Percentiles rank a stretch among this genome's conserved stretches.
These are phyloP conservation scores for Gryon sp. DNA, from an alignment of 1,140 invertebrate species.

Conservation along the genomic window DNA sequence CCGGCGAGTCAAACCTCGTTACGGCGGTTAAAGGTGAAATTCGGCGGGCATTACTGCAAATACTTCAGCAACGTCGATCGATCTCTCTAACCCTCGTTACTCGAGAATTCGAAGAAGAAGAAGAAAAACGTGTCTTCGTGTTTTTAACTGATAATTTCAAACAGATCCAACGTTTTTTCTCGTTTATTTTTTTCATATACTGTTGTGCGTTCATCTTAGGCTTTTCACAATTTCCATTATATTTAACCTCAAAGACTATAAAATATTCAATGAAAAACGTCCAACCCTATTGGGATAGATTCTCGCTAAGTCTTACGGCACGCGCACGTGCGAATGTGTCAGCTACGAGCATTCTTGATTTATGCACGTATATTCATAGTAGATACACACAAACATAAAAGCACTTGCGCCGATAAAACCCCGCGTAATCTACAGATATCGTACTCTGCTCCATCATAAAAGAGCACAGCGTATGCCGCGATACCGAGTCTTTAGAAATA, in stretches of 20 bases:
- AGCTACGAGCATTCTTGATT: background rate
- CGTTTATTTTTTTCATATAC: background rate
- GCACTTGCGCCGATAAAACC: slow-evolving; percentile 61
- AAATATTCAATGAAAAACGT: slow-evolving; percentile 75
- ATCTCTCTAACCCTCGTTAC: slow-evolving; percentile 50
- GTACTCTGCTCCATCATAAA: slow-evolving; percentile 72
- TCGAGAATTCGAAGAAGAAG: slow-evolving; percentile 24
- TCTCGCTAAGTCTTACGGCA: slow-evolving; percentile 32
- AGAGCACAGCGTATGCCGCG: slow-evolving; percentile 64
- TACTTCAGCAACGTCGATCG: slow-evolving; percentile 25
- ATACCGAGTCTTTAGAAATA: slow-evolving; percentile 76
- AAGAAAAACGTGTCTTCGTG: background rate
- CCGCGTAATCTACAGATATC: slow-evolving; percentile 67
- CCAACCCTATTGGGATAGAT: slow-evolving; percentile 69
- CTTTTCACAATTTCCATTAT: slow-evolving; percentile 37
- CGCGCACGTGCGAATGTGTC: slow-evolving; percentile 25
- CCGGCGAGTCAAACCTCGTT: slow-evolving; percentile 48
- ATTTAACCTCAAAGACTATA: slow-evolving; percentile 55
- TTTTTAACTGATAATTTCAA: slow-evolving; percentile 16
- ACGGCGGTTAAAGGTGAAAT: slow-evolving; percentile 48
- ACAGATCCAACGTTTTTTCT: background rate
- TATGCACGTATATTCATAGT: slow-evolving; percentile 26
- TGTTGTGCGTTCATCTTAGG: background rate
- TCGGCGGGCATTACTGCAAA: slow-evolving; percentile 31
- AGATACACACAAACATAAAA: slow-evolving; percentile 46